Percentiles rank a stretch among this genome's conserved stretches.
Evolutionary conservation across 2,888 invertebrate species (phyloP).

Genomic region (Chymomyza fuscimana): DNA sequence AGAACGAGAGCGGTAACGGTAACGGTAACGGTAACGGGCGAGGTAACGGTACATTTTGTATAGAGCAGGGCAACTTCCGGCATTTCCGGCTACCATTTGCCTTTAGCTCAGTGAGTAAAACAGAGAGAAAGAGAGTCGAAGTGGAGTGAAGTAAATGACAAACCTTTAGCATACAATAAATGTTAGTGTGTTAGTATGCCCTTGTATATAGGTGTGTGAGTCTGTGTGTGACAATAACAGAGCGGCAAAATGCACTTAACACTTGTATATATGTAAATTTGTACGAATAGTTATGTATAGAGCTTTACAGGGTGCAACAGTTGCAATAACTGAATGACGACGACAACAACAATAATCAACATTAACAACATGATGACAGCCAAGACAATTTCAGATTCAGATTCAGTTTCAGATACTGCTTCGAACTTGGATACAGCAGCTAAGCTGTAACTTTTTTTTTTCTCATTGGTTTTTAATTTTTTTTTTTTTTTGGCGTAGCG

Average conservation of each 20-base stretch:
- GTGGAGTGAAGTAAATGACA: not conserved
- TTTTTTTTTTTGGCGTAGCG: constrained; percentile 33
- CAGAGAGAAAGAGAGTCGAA: not conserved
- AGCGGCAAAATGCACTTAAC: constrained; percentile 3
- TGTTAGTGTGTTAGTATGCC: not conserved
- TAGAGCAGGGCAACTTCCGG: not conserved
- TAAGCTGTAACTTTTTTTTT: constrained; percentile 8
- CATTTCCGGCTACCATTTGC: constrained; percentile 38
- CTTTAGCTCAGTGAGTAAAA: not conserved
- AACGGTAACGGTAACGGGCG: not conserved
- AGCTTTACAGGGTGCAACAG: constrained; percentile 5
- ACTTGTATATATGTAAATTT: not conserved
- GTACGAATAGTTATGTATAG: not conserved
- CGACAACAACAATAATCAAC: not conserved
- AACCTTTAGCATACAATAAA: not conserved
- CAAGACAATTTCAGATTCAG: not conserved
- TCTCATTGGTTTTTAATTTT: constrained; percentile 4
- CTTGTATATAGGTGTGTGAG: not conserved
- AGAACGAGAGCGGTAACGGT: constrained; percentile 29
- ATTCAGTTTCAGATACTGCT: not conserved
- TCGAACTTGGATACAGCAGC: not conserved
- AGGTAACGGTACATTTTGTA: not conserved
- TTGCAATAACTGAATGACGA: not conserved
- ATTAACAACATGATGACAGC: constrained; percentile 8
- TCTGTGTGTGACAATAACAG: constrained; percentile 1